phyloP scores from a whole-genome alignment of 2,888 invertebrate genomes.

The Nemoura dubitans region DNA sequence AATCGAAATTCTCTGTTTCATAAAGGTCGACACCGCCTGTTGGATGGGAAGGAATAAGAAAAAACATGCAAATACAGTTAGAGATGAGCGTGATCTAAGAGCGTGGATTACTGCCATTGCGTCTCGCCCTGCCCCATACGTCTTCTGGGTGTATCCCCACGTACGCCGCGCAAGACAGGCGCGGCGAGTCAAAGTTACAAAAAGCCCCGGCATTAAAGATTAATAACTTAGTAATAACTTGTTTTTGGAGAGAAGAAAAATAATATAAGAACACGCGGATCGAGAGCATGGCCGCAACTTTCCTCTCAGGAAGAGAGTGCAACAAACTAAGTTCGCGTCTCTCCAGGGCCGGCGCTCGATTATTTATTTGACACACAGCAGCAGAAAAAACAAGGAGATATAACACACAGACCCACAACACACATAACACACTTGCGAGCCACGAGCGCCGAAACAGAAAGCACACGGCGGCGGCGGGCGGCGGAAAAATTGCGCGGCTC shows the following conservation, averaged over 20 bases:
- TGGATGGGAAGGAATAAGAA: too few species aligned
- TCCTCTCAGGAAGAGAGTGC: not conserved
- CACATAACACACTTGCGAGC: too few species aligned
- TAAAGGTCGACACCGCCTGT: too few species aligned
- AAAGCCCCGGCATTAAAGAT: slow-evolving; percentile 5
- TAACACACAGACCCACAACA: not conserved
- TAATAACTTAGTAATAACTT: slow-evolving; percentile 12
- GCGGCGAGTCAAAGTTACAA: not conserved
- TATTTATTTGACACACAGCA: slow-evolving; percentile 12
- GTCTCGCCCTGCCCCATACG: too few species aligned
- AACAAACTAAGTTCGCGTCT: not conserved
- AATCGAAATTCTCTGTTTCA: too few species aligned
- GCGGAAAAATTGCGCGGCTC: not conserved
- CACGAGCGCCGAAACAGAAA: not conserved
- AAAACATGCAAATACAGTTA: too few species aligned
- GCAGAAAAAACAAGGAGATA: not conserved
- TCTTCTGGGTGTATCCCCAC: too few species aligned
- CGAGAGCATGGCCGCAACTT: not conserved
- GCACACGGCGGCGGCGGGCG: not conserved
- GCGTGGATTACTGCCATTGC: too few species aligned
- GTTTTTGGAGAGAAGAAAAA: not conserved
- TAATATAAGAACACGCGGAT: not conserved
- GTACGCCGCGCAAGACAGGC: not conserved
- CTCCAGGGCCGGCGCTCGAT: not conserved
- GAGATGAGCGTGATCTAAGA: too few species aligned